Base-by-base conservation (phyloP, 1,140 invertebrate genomes). In the Hycleus cichorii region DNA sequence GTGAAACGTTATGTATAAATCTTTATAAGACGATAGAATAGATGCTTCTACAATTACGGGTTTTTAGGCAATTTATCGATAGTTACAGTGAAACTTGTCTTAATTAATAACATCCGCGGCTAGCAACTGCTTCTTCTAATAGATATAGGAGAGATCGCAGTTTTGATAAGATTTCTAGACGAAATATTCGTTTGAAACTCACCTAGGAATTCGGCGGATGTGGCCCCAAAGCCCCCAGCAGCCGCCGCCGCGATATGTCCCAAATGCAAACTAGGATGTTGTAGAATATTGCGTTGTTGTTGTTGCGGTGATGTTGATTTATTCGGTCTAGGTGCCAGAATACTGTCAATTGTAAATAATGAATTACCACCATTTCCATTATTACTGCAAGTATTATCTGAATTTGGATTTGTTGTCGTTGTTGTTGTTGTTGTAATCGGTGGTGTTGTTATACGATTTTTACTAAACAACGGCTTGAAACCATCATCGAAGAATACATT, bases 331-430 rank as follows among this genome's bases (percentile, higher is more conserved):
- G 83, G 83, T 18, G 85, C 87, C 66, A 91, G 73, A 54, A 90
- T 89, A 73, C 86, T 89, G 73, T 90, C 88, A 63, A 90, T 90
- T 60, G 87, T 90, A 69, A 90, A 90, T 38, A 87, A 75, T 32
- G 86, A 88, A 7, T 78, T 77, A 10, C 78, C 76, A 46, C 80
- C 72, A 39, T 79, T 69, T 38, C 47, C 44, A 42, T 11, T 38
- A 58, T 46, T 39, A 42, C 25, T 32, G 7, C 32, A 32, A 32
- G 32, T 32, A 32, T 32, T 32, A 32, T 32, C 7, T 32, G 4
- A 4, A 32, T 32, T 32, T 32, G 32, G 4, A 7, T 24, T 26
- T 4, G 5, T 42, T 42, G 40, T 42, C 3, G 40, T 3, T 42
- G 40, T 42, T 42, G 40, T 42, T 42, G 40, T 42, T 10, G 40